These are phyloP conservation scores for Drosophila sordidula DNA, from an alignment of 2,888 invertebrate species.

Conservation along the genomic window DNA sequence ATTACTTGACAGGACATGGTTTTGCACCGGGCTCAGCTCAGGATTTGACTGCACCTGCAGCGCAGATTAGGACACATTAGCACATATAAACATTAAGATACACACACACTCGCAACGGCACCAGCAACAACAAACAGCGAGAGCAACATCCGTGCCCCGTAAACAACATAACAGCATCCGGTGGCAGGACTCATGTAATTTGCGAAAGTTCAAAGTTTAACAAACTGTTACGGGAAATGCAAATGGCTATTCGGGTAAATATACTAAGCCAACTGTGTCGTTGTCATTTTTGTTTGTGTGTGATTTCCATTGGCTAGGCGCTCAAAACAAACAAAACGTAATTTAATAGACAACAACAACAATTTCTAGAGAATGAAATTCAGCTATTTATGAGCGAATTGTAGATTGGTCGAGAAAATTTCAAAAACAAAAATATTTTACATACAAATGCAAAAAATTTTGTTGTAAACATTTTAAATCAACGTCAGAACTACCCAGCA, in stretches of 20 bases:
- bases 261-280: conserved; percentile 28
- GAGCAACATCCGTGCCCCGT: conserved; percentile 28
- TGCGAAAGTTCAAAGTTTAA: conserved; percentile 81
- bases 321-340: background rate
- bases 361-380: background rate
- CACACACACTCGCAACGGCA: conserved; percentile 16
- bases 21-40: conserved; percentile 12
- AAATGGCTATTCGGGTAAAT: conserved; percentile 60
- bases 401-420: background rate
- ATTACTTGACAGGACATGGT: conserved; percentile 41
- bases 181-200: conserved; percentile 78
- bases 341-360: background rate
- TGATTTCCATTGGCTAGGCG: background rate
- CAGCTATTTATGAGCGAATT: too few relatives aligned
- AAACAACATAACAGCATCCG: conserved; percentile 70
- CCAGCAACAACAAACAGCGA: conserved; percentile 18
- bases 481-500: too few relatives aligned
- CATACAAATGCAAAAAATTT: too few relatives aligned
- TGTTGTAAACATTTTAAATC: too few relatives aligned
- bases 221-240: conserved; percentile 77
- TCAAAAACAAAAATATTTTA: too few relatives aligned
- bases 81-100: conserved; percentile 56
- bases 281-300: conserved; percentile 9
- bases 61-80: conserved; percentile 51
- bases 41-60: conserved; percentile 26